A percentile compares a stretch with the other conserved stretches of the same genome.
Conservation (phyloP, 2,888 invertebrate genomes). For the Palloptera scutellata region DNA sequence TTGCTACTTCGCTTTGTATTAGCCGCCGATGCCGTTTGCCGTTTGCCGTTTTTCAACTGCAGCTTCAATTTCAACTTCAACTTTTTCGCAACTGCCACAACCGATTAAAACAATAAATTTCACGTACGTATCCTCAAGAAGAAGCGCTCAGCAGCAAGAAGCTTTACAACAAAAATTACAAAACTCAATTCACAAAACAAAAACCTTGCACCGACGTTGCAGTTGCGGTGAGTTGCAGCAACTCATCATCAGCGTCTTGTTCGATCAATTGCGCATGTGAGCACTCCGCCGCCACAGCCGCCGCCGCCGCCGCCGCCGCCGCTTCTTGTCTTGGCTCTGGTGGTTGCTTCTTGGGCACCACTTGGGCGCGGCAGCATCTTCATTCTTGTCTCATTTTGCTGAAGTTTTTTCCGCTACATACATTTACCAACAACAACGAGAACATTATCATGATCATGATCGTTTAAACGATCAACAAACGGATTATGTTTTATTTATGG, state of each 20-base stretch:
- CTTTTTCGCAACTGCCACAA: constrained; percentile 15
- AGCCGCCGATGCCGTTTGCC: too few species aligned
- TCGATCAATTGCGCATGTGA: constrained; percentile 61
- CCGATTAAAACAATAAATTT: constrained; percentile 28
- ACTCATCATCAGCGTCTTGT: constrained; percentile 54
- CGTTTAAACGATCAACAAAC: constrained; percentile 32
- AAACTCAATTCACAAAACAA: constrained; percentile 24
- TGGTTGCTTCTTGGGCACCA: background rate
- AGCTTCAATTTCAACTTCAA: constrained; percentile 4
- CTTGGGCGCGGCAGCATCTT: background rate
- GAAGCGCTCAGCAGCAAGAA: constrained; percentile 21
- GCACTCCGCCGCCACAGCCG: constrained; percentile 7
- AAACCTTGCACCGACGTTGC: constrained; percentile 2
- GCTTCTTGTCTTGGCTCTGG: constrained; percentile 5
- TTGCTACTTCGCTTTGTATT: too few species aligned
- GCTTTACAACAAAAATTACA: constrained; percentile 22
- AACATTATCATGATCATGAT: constrained; percentile 19
- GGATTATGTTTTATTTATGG: constrained; percentile 66
- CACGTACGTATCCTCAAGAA: constrained; percentile 29
- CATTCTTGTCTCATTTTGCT: background rate
- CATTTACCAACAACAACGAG: too few species aligned
- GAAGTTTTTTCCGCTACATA: background rate
- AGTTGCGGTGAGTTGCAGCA: constrained; percentile 11
- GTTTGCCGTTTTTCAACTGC: background rate
- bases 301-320: background rate